Evolutionary conservation across 53 echinoderm and acorn worm genomes (phyloP).

Genomic region (Zoroaster sp.): DNA sequence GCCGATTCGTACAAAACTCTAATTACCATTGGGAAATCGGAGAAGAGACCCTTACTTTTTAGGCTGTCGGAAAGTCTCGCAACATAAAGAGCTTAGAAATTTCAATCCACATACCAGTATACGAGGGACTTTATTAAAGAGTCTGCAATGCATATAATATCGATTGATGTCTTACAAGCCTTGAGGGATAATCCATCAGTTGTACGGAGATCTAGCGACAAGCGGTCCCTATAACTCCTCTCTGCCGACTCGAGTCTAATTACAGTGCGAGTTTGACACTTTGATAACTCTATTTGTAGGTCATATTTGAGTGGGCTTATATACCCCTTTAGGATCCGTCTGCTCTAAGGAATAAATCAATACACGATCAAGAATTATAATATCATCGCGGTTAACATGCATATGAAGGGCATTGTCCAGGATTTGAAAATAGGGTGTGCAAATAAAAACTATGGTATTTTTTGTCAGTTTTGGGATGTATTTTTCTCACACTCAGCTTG

Average conservation of each 20-base stretch:
- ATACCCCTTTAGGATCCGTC: too few species aligned
- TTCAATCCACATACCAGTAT: neutral
- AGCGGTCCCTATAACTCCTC: neutral
- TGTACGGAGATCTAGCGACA: neutral
- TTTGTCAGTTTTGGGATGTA: too few species aligned
- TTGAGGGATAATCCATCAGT: neutral
- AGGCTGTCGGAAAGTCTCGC: too few species aligned
- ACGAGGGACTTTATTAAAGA: neutral
- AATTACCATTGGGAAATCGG: neutral
- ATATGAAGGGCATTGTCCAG: too few species aligned
- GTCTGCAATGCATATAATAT: neutral
- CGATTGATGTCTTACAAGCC: neutral
- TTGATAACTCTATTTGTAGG: neutral
- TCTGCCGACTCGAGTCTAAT: neutral
- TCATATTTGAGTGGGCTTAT: neutral
- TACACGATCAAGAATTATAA: neutral
- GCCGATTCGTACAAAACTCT: neutral
- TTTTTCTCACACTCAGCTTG: too few species aligned
- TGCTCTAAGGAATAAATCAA: neutral
- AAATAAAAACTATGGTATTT: too few species aligned
- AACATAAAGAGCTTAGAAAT: too few species aligned
- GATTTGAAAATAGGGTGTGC: too few species aligned
- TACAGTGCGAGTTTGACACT: constrained; percentile 9
- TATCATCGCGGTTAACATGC: too few species aligned
- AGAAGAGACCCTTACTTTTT: too few species aligned